phyloP scores from a whole-genome alignment of 37 sponge, comb jelly and placozoan species.

The Oopsacas minuta region DNA sequence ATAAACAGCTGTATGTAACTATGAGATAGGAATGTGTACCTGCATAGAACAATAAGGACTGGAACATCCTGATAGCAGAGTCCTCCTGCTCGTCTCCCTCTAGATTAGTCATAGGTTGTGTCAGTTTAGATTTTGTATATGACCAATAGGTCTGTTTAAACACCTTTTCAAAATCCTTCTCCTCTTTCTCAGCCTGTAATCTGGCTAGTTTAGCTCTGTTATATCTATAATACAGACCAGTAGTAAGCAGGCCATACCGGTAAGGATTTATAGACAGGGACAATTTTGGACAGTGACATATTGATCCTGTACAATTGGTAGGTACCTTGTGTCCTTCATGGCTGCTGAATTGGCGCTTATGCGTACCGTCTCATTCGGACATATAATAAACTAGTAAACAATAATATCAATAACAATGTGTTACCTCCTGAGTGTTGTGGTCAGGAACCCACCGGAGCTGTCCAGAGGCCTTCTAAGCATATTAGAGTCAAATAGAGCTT shows the following conservation, averaged over 20 bases:
- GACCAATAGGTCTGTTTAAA: conserved; percentile 89
- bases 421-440: conserved; percentile 70
- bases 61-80: conserved; percentile 60
- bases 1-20: too few relatives aligned
- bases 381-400: background rate
- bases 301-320: too few relatives aligned
- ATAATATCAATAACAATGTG: background rate
- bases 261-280: too few relatives aligned
- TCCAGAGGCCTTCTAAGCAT: conserved; percentile 71
- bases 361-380: too few relatives aligned
- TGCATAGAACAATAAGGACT: conserved; percentile 53
- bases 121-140: conserved; percentile 65
- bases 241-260: too few relatives aligned
- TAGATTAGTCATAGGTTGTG: conserved; percentile 61
- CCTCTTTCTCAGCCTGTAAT: conserved; percentile 45
- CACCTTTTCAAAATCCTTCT: conserved; percentile 77
- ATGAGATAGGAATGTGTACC: conserved; percentile 28
- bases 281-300: too few relatives aligned
- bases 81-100: conserved; percentile 69
- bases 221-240: too few relatives aligned
- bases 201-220: conserved; percentile 52
- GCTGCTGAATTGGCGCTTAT: too few relatives aligned
- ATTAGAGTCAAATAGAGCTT: conserved; percentile 61
- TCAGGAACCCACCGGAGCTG: conserved; percentile 59
- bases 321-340: too few relatives aligned